Base-by-base conservation (phyloP, 2,797 vertebrate species). In the Acridotheres tristis region DNA sequence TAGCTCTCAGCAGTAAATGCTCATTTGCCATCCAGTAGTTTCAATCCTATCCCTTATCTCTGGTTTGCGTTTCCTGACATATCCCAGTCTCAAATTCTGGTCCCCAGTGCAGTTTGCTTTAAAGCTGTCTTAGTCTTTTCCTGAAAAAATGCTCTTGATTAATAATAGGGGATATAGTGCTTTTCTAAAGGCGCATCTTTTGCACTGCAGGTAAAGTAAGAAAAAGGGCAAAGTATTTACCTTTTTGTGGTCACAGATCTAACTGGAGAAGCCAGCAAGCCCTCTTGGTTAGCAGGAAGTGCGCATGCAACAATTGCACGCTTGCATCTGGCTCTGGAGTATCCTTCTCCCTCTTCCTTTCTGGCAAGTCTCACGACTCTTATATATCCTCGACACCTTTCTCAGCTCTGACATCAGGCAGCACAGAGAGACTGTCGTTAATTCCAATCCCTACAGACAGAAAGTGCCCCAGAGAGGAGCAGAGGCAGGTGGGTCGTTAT, bases 401-500 rank as follows among this genome's bases (percentile, higher is more conserved):
- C 95, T 81, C 84, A 81, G 93, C 96, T 97, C 96, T 97, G 97
- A 97, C 97, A 96, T 97, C 97, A 97, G 94, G 94, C 94, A 97
- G 94, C 82, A 86, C 77, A n/a, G n/a, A n/a, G n/a, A n/a, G n/a
- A n/a, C n/a, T n/a, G n/a, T n/a, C n/a, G n/a, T n/a, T n/a, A n/a
- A n/a, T n/a, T n/a, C n/a, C n/a, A n/a, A n/a, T n/a, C n/a, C n/a
- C n/a, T n/a, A n/a, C n/a, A n/a, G n/a, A n/a, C n/a, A n/a, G n/a
- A n/a, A n/a, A n/a, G n/a, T n/a, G n/a, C n/a, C n/a, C n/a, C n/a
- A n/a, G n/a, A n/a, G n/a, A n/a, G n/a, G n/a, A n/a, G n/a, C n/a
- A n/a, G n/a, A n/a, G n/a, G n/a, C n/a, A n/a, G n/a, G n/a, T n/a
- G n/a, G n/a, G n/a, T n/a, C n/a, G n/a, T n/a, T n/a, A n/a, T n/a